Base-by-base conservation (phyloP, 2,797 vertebrate genomes). In the Diplodus puntazzo region DNA sequence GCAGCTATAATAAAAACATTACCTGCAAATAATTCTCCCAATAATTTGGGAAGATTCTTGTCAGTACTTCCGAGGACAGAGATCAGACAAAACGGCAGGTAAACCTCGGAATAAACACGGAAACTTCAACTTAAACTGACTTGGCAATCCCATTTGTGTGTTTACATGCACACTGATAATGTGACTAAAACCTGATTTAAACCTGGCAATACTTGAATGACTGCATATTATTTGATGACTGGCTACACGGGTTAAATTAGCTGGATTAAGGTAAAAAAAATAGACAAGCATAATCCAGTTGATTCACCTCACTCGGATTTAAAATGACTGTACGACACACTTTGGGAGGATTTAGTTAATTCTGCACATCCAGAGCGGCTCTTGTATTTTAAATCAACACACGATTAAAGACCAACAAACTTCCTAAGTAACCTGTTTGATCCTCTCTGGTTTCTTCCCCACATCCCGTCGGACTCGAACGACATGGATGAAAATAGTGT, bases 181-280 rank as follows among this genome's bases (percentile, higher is more conserved):
- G 3, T 27, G 59, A 74, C 27, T 74, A 11, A 69, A 75, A 54
- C 17, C 9, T 5, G 5, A 71, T 72, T 34, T 34, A 34, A 60
- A 46, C 34, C 34, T 34, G 48, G 54, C 48, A 52, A 34, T 74
- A 55, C 42, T 58, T 2, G 1, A 55, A 55, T 55, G 14, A 13
- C 14, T 55, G 53, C 55, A 34, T 34, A 34, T 34, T 34, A 34
- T 34, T 34, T 6, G 5, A 34, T 34, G 30, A 34, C 16, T 30
- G 48, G 34, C 25, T n/a, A 14, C 45, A 52, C 23, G 1, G 50
- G 21, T 50, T 69, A 11, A 42, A 23, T 69, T 14, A 63, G 17
- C 13, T 30, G 9, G 18, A 53, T 45, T 64, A 23, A 46, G 14
- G 11, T 13, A 23, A 25, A 21, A 57, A 71, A 21, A 55, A 25